phyloP scores from a whole-genome alignment of 2,888 invertebrate genomes.

The Orthonychiurus folsomi region DNA sequence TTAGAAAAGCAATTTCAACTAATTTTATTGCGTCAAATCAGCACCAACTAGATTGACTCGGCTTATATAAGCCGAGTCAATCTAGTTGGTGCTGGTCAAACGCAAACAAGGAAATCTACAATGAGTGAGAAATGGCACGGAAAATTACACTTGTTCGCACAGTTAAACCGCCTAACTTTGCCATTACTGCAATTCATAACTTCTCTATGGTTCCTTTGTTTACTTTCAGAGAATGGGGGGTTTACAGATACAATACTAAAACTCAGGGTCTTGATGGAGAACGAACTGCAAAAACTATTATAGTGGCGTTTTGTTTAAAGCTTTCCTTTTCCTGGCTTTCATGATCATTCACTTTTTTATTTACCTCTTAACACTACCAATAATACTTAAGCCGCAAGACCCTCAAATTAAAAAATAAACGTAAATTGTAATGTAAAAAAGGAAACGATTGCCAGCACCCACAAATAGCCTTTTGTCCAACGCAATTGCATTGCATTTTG shows the following conservation, averaged over 20 bases:
- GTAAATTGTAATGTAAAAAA: too few species aligned
- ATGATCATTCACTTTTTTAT: background rate
- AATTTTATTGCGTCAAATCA: background rate
- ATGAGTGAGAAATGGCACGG: background rate
- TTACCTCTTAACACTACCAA: background rate
- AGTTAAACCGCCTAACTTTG: background rate
- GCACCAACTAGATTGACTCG: too few species aligned
- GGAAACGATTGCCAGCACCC: too few species aligned
- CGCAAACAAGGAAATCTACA: background rate
- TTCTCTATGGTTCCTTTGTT: too few species aligned
- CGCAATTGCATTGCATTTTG: background rate
- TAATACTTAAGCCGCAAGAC: background rate
- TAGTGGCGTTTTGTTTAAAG: background rate
- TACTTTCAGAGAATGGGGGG: too few species aligned
- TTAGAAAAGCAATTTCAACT: background rate
- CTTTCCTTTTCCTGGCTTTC: background rate
- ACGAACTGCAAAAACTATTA: background rate
- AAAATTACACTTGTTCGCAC: background rate
- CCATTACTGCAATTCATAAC: background rate
- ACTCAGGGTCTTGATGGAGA: too few species aligned
- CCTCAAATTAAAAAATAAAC: too few species aligned
- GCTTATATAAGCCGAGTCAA: too few species aligned
- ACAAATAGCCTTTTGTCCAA: background rate
- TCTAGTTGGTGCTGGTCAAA: too few species aligned
- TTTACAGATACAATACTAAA: too few species aligned